phyloP scores from a whole-genome alignment of 2,797 vertebrate genomes.

The Acanthiza pusilla region DNA sequence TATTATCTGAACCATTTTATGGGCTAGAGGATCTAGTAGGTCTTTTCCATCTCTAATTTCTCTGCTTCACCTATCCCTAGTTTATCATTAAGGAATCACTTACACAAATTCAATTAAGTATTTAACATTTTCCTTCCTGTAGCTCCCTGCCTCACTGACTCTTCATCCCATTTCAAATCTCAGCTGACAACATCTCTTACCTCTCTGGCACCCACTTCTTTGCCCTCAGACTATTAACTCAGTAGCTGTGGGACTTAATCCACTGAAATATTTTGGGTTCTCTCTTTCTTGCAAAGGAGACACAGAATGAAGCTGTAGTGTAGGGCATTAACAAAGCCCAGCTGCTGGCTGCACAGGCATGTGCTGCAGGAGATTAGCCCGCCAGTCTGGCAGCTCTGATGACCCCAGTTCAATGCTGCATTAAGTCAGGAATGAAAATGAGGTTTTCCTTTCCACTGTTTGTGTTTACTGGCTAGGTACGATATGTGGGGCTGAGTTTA shows the following conservation, averaged over 20 bases:
- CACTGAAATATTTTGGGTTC: background rate
- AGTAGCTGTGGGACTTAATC: conserved; percentile 2
- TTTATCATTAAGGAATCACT: conserved; percentile 56
- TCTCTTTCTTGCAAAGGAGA: background rate
- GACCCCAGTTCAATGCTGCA: background rate
- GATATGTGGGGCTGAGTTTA: background rate
- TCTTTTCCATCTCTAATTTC: conserved; percentile 31
- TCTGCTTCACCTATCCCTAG: conserved; percentile 34
- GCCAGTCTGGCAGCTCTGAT: background rate
- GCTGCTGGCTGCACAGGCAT: background rate
- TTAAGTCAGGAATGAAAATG: conserved; percentile 1
- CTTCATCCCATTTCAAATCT: conserved; percentile 40
- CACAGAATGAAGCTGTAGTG: background rate
- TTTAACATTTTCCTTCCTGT: conserved; percentile 65
- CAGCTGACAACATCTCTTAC: conserved; percentile 1
- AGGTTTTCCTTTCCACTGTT: background rate
- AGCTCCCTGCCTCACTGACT: conserved; percentile 9
- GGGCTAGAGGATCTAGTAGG: conserved; percentile 3
- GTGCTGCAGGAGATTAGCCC: background rate
- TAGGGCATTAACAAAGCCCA: background rate
- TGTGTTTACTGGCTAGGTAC: background rate
- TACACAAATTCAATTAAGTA: conserved; percentile 60
- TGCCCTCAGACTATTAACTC: background rate
- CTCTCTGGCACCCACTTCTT: background rate
- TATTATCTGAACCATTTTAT: conserved; percentile 45